phyloP scores from a whole-genome alignment of 2,113 vertebrate species.

The Amblyornis subalaris region DNA sequence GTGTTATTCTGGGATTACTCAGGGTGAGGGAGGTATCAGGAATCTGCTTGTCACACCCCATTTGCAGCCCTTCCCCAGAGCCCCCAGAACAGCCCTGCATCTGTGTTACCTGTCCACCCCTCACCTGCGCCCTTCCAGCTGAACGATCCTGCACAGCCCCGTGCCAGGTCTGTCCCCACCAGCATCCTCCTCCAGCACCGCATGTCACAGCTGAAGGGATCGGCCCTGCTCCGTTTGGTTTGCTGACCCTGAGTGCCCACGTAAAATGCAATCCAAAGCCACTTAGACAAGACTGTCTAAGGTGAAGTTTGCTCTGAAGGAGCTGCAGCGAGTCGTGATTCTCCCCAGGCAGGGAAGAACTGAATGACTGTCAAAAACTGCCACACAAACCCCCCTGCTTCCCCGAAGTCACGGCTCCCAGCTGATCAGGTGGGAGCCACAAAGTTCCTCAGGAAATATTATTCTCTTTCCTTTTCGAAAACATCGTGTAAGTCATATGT shows the following conservation, averaged over 20 bases:
- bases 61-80: neutral
- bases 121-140: slow-evolving; percentile 40
- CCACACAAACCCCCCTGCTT: neutral
- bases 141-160: neutral
- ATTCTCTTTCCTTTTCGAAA: slow-evolving; percentile 4
- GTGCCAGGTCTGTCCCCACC: neutral
- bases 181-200: neutral
- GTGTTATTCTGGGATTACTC: neutral
- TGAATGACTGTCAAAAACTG: slow-evolving; percentile 9
- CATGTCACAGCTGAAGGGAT: slow-evolving; percentile 47
- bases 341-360: neutral
- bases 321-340: neutral
- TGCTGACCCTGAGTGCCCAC: slow-evolving; percentile 25
- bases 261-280: slow-evolving; percentile 53
- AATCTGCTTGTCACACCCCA: neutral
- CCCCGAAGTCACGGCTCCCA: neutral
- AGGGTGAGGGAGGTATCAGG: neutral
- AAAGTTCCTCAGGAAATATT: slow-evolving; percentile 21
- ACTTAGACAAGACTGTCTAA: slow-evolving; percentile 17
- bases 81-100: neutral
- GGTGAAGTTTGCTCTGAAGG: neutral
- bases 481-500: neutral
- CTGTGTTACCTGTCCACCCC: neutral
- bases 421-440: slow-evolving; percentile 15
- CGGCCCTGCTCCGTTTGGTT: slow-evolving; percentile 13